phyloP scores from a whole-genome alignment of 2,113 vertebrate species.

The Malaclemys terrapin region DNA sequence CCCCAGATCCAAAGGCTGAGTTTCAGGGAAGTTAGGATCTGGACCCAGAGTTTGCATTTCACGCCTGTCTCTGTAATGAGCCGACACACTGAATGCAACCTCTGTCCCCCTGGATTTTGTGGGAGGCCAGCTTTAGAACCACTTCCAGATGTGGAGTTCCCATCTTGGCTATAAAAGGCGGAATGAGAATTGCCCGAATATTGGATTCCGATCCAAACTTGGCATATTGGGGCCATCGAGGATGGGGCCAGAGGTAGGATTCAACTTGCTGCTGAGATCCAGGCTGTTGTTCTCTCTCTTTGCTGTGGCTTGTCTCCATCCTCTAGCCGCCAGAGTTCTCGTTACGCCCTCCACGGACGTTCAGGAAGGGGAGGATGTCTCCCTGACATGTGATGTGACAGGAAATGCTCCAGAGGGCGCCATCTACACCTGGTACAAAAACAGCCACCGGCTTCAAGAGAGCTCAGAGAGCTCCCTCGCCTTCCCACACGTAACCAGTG shows the following conservation, averaged over 20 bases:
- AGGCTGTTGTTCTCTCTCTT: not conserved
- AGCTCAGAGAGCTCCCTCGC: not conserved
- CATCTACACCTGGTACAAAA: slow-evolving; percentile 58
- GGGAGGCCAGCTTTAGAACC: not conserved
- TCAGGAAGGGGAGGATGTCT: slow-evolving; percentile 28
- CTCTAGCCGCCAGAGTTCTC: slow-evolving; percentile 47
- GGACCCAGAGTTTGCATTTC: not conserved
- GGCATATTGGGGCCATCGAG: not conserved
- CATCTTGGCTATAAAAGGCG: not conserved
- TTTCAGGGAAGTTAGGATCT: accelerated
- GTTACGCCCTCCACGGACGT: slow-evolving; percentile 4
- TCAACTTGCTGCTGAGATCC: accelerated
- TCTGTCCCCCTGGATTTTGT: accelerated
- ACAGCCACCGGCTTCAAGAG: slow-evolving; percentile 51
- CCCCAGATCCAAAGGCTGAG: not conserved
- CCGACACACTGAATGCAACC: too few relatives aligned
- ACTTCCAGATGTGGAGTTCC: not conserved
- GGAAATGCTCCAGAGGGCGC: accelerated
- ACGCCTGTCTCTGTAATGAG: not conserved
- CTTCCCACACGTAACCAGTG: slow-evolving; percentile 31
- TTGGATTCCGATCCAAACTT: not conserved
- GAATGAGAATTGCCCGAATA: not conserved
- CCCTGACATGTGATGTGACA: slow-evolving; percentile 38
- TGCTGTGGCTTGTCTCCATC: accelerated
- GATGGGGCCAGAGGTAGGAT: not conserved